A percentile compares a stretch with the other conserved stretches of the same genome.
Evolutionary conservation across 2,888 invertebrate species (phyloP).

Genomic region (Branchinecta sandiegonensis): DNA sequence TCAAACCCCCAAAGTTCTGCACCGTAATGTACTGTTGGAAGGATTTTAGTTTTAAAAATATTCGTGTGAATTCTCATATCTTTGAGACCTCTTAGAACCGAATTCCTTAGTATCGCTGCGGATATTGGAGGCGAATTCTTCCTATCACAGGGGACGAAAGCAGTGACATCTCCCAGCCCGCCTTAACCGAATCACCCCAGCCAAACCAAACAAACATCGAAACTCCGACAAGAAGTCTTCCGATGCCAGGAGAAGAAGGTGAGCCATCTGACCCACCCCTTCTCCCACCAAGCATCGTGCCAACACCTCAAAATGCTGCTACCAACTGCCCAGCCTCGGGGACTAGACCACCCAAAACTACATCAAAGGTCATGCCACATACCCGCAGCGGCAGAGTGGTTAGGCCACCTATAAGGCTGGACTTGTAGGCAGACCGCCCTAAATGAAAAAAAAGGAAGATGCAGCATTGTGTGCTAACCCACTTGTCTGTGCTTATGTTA

Average conservation of each 20-base stretch:
- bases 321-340: too few relatives aligned
- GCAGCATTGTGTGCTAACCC: too few relatives aligned
- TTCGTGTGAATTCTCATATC: too few relatives aligned
- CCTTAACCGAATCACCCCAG: background rate
- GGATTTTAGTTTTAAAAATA: too few relatives aligned
- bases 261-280: background rate
- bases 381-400: background rate
- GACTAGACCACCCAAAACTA: background rate
- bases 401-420: background rate
- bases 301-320: background rate
- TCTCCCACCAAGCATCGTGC: background rate
- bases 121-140: too few relatives aligned
- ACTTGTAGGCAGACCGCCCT: slow-evolving; percentile 6
- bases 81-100: too few relatives aligned
- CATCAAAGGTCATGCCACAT: background rate
- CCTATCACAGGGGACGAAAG: background rate
- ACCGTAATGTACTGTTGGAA: too few relatives aligned
- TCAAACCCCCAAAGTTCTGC: too few relatives aligned
- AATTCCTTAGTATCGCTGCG: too few relatives aligned
- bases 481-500: too few relatives aligned
- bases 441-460: too few relatives aligned
- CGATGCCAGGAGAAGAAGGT: background rate
- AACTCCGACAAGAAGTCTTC: background rate
- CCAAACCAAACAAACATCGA: background rate
- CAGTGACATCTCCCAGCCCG: background rate